Evolutionary conservation across 2,797 vertebrate species (phyloP).

Genomic region (Echeneis naucrates): DNA sequence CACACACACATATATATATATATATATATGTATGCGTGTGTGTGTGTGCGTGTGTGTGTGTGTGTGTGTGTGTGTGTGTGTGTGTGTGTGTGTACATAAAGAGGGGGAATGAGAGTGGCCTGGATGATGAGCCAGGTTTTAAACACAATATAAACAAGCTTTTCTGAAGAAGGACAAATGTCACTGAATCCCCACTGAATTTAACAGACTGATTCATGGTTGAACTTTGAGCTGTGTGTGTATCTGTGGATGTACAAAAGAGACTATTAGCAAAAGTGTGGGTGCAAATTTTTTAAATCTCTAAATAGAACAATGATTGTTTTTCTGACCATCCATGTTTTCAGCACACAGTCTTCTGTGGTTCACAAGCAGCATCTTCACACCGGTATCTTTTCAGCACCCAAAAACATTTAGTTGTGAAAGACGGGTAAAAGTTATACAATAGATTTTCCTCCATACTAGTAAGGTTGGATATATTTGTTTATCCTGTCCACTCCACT

Average conservation of each 20-base stretch:
- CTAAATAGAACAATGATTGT: neutral
- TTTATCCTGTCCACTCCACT: conserved; percentile 19
- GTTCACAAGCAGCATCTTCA: conserved; percentile 11
- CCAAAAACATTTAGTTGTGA: neutral
- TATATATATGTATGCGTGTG: too few species aligned
- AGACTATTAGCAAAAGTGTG: neutral
- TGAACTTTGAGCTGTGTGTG: neutral
- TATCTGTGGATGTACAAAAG: neutral
- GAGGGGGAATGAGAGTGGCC: too few species aligned
- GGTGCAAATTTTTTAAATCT: neutral
- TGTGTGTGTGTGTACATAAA: too few species aligned
- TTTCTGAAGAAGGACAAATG: too few species aligned
- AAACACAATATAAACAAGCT: too few species aligned
- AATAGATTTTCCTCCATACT: conserved; percentile 45
- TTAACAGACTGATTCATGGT: too few species aligned
- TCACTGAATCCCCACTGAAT: too few species aligned
- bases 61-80: too few species aligned
- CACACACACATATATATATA: too few species aligned
- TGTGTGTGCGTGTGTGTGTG: too few species aligned
- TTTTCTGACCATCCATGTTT: neutral
- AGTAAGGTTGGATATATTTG: conserved; percentile 31
- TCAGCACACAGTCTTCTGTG: too few species aligned
- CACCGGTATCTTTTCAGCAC: conserved; percentile 8
- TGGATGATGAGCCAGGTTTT: too few species aligned
- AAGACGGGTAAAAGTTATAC: conserved; percentile 12